Conservation (phyloP, 2,888 invertebrate species). For the Conistra vaccinii region DNA sequence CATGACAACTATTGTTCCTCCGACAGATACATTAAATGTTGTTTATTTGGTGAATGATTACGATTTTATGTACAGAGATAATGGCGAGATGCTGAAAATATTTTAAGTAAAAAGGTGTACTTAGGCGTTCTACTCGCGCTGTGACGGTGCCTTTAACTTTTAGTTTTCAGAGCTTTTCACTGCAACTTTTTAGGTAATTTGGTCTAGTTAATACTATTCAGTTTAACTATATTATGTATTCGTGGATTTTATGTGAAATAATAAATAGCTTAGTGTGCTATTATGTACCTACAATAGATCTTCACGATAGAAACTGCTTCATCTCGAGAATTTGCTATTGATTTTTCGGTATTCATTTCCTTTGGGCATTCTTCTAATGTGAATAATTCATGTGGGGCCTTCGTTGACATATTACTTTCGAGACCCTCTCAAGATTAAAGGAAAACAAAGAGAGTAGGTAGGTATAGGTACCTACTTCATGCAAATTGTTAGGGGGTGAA, state of each 20-base stretch:
- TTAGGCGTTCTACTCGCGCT: not conserved
- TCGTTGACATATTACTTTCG: conserved; percentile 81
- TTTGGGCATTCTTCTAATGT: conserved; percentile 75
- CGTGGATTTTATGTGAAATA: not conserved
- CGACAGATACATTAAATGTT: conserved; percentile 41
- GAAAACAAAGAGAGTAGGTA: conserved; percentile 71
- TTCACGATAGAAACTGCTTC: conserved; percentile 19
- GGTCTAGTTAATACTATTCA: not conserved
- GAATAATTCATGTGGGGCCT: conserved; percentile 83
- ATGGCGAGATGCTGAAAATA: conserved; percentile 4
- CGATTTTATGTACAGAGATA: conserved; percentile 20
- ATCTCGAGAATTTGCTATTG: conserved; percentile 58
- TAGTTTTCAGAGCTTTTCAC: not conserved
- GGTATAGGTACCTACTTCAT: conserved; percentile 52
- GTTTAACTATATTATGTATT: not conserved
- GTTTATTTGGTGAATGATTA: conserved; percentile 45
- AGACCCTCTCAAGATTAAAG: conserved; percentile 78
- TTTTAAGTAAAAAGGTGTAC: conserved; percentile 1
- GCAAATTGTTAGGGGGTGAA: conserved; percentile 67
- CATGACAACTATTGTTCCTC: conserved; percentile 47
- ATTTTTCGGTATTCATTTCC: conserved; percentile 71
- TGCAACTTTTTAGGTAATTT: not conserved
- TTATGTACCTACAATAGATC: conserved; percentile 5
- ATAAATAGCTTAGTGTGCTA: not conserved
- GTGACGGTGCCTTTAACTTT: not conserved